Base-by-base conservation (phyloP, 2,113 vertebrate species). In the Narcine bancroftii region DNA sequence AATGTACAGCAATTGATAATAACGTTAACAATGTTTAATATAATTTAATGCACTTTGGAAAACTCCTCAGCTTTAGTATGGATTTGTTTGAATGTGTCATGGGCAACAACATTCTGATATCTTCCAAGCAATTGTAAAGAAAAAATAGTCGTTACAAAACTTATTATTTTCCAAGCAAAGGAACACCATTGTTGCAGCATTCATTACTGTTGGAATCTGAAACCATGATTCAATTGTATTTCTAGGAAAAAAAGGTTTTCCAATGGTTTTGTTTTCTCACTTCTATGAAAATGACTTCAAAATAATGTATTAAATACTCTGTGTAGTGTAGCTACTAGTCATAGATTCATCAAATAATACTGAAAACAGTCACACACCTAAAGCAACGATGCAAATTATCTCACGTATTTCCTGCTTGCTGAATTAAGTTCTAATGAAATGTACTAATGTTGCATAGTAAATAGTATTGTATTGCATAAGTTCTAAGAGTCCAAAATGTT, bases 211-310 rank as follows among this genome's bases (percentile, higher is more conserved):
- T 63, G 24, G 6, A 42, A 89, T 36, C 26, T 66, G 60, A 17
- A 9, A 69, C 66, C 85, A 66, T 36, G 10, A 42, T 9, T 91
- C n/a, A 69, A 26, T 91, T 91, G 65, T 47, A 91, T 91, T 91
- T 69, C 89, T 33, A 13, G 26, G 63, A 91, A 91, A 69, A n/a
- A 26, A 71, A 24, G 87, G 47, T 91, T 69, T 91, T 63, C 89
- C 65, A 91, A 21, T 91, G 26, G 21, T 65, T 65, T 56, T n/a
- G 39, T 11, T 69, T 91, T 3, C 11, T 91, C n/a, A 66, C 24
- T 91, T 91, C 89, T 91, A 47, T 47, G 63, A 91, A 91, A 69
- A 91, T 91, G 10, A 45, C 66, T 91, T 91, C 45, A 26, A 45
- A 69, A 45, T 91, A 3, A 65, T 66, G 15, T 69, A 69, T 69